phyloP scores from a whole-genome alignment of 2,888 invertebrate species.

The Drosophila basisetae region DNA sequence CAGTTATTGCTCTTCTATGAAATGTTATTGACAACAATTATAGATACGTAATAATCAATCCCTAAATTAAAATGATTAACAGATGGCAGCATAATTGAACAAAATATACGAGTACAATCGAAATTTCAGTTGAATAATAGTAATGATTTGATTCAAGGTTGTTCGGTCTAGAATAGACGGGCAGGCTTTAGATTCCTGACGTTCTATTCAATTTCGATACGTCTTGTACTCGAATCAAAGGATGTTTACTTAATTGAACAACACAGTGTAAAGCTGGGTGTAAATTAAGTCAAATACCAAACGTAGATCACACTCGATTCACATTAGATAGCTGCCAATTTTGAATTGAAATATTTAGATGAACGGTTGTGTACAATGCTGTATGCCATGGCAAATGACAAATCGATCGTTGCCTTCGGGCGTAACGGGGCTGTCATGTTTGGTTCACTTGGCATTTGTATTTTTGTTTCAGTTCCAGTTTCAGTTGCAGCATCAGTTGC shows the following conservation, averaged over 20 bases:
- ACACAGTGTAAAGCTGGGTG: background rate
- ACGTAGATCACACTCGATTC: background rate
- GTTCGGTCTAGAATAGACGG: background rate
- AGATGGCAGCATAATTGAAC: background rate
- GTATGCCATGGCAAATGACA: conserved; percentile 20
- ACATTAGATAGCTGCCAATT: background rate
- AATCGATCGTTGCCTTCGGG: conserved; percentile 66
- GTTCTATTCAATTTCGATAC: background rate
- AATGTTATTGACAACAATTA: background rate
- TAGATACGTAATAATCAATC: background rate
- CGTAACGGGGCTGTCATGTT: conserved; percentile 54
- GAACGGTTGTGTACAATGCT: background rate
- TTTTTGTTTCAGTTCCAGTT: conserved; percentile 43
- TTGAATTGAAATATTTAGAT: conserved; percentile 1
- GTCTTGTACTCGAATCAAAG: background rate
- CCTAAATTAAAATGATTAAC: too few species aligned
- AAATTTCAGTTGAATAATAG: background rate
- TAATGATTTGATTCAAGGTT: background rate
- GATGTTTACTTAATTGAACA: background rate
- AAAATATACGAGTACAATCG: background rate
- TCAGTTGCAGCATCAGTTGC: conserved; percentile 31
- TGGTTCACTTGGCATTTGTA: conserved; percentile 39
- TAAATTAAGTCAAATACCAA: background rate
- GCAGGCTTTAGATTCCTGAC: background rate
- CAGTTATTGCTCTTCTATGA: background rate